These are phyloP conservation scores for Drosophila sulfurigaster DNA, from an alignment of 1,140 invertebrate species.

Conservation along the genomic window DNA sequence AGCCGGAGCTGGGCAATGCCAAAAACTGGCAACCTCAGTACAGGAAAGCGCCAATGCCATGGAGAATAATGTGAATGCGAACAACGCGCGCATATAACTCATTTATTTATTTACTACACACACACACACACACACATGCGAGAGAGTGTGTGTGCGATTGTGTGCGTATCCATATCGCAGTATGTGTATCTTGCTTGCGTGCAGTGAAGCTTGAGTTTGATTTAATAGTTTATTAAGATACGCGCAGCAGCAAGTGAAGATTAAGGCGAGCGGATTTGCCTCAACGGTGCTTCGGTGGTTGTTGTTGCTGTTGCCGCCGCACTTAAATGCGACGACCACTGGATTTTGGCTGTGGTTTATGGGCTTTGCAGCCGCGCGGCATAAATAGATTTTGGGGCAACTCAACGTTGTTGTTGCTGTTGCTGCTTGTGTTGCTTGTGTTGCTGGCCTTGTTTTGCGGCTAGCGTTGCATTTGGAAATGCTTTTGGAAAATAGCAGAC, in stretches of 20 bases:
- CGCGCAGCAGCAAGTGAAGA: slow-evolving; percentile 79
- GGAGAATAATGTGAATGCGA: slow-evolving; percentile 71
- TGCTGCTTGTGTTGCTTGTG: slow-evolving; percentile 15
- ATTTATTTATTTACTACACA: slow-evolving; percentile 78
- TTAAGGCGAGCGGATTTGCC: slow-evolving; percentile 73
- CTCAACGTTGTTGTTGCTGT: background rate
- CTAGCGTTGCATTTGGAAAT: slow-evolving; percentile 32
- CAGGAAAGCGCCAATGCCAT: slow-evolving; percentile 53
- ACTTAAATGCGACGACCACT: slow-evolving; percentile 81
- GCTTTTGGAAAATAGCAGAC: slow-evolving; percentile 16
- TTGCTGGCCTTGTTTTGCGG: slow-evolving; percentile 22
- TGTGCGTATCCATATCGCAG: slow-evolving; percentile 22
- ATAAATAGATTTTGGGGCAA: slow-evolving; percentile 67
- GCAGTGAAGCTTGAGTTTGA: slow-evolving; percentile 79
- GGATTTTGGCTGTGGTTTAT: slow-evolving; percentile 81
- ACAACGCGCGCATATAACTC: slow-evolving; percentile 78
- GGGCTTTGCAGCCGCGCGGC: slow-evolving; percentile 65
- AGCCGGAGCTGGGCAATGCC: slow-evolving; percentile 32
- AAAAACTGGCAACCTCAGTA: slow-evolving; percentile 54
- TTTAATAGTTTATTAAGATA: slow-evolving; percentile 83
- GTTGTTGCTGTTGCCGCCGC: slow-evolving; percentile 34
- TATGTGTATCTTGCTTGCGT: slow-evolving; percentile 51
- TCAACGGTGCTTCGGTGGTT: slow-evolving; percentile 41
- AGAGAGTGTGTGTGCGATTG: background rate
- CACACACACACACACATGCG: slow-evolving; percentile 19